Evolutionary conservation across 1,140 invertebrate genomes (phyloP), one percentile per base, ranked within the genome.

Genomic region (Aphaenogaster floridana): DNA sequence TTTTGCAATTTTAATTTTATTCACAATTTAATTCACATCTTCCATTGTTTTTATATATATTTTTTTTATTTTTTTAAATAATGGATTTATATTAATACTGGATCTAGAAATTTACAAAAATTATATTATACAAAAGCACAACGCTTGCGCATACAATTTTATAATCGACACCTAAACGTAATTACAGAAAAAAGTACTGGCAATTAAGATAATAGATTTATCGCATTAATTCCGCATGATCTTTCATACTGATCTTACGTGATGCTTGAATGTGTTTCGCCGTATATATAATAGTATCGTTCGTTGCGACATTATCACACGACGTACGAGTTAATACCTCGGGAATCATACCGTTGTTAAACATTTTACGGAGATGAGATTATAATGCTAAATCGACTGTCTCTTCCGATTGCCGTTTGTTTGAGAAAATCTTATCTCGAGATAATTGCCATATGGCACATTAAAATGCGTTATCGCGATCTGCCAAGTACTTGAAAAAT

Each of bases 401-500:
- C 17, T 54, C 50, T 59, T 45, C 11, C 4, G 36, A 68, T 52
- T 57, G 45, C 7, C 7, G 13, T 74, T 48, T 83, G 28, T 81
- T 81, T 69, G 21, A 59, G 7, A 9, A 5, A n/a, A 21, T 21
- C 80, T 83, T 83, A 83, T 83, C 80, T 48, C 68, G 34, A 76
- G 15, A 5, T 42, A 4, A 57, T 59, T 28, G 42, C 13, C 21
- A 21, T 13, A 42, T 39, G 3, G 28, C 39, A 71, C 15, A 17
- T 59, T 83, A 71, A 80, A 28, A 71, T 13, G 15, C 48, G 34
- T 83, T 83, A 83, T 83, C 80, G 21, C 48, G 6, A 9, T 34
- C n/a, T 68, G 21, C 15, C 42, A 34, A 59, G n/a, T 15, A 71
- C 28, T 83, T 48, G 42, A 83, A 50, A 80, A 71, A 45, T 54